Conservation (phyloP, 2,797 vertebrate species). For the Cyclura pinguis region DNA sequence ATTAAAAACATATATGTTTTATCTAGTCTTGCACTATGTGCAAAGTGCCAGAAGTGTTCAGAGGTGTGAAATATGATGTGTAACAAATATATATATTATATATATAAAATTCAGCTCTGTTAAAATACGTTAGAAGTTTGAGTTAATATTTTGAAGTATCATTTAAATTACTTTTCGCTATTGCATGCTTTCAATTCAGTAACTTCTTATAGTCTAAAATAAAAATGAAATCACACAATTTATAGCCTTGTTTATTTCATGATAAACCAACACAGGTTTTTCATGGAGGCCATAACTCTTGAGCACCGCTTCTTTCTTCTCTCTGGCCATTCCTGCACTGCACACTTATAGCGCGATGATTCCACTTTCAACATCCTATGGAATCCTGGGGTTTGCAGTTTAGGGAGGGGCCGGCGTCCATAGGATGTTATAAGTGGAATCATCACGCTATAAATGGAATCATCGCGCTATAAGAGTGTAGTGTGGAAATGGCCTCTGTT, state of each 20-base stretch:
- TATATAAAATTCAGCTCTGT: not conserved
- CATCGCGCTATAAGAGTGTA: too few relatives aligned
- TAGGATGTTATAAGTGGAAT: too few relatives aligned
- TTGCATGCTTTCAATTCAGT: not conserved
- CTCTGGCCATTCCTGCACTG: too few relatives aligned
- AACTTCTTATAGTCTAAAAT: slow-evolving; percentile 16
- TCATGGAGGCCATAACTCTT: not conserved
- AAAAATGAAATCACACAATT: slow-evolving; percentile 6
- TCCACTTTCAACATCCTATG: too few relatives aligned
- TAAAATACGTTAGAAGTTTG: not conserved
- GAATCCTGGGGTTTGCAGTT: too few relatives aligned
- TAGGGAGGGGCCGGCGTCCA: too few relatives aligned
- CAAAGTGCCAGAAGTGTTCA: not conserved
- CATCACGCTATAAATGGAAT: too few relatives aligned
- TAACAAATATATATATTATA: not conserved
- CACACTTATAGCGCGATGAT: too few relatives aligned
- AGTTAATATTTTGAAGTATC: not conserved
- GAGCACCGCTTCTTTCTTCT: not conserved
- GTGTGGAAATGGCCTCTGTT: too few relatives aligned
- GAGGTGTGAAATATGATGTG: not conserved
- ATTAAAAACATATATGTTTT: not conserved
- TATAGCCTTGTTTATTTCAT: not conserved
- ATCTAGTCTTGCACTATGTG: not conserved
- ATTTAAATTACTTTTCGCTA: not conserved
- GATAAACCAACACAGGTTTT: not conserved